phyloP scores from a whole-genome alignment of 2,888 invertebrate genomes.

The Melieria picta region DNA sequence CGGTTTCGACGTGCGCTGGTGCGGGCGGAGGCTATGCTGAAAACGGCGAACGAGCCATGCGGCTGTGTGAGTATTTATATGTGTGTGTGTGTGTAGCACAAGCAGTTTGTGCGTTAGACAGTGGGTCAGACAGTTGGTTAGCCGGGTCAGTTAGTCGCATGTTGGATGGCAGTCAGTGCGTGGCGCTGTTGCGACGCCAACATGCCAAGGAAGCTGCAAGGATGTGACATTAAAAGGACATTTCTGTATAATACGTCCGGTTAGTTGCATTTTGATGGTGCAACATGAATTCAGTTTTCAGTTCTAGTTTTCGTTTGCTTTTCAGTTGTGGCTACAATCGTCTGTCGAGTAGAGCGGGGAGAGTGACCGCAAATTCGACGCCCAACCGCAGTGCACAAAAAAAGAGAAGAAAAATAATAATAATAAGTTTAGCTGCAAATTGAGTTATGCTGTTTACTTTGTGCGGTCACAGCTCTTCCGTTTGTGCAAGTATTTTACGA shows the following conservation, averaged over 20 bases:
- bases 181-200: neutral
- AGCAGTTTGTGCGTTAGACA: no score
- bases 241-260: slow-evolving; percentile 31
- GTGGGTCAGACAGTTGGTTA: slow-evolving; percentile 1
- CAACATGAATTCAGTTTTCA: neutral
- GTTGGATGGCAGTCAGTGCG: neutral
- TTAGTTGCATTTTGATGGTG: slow-evolving; percentile 3
- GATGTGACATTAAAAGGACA: slow-evolving; percentile 31
- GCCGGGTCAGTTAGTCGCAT: neutral
- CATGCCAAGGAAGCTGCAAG: slow-evolving; percentile 23
- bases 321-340: no score
- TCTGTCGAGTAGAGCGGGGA: no score
- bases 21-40: neutral
- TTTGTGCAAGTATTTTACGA: no score
- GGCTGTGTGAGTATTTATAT: neutral
- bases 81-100: neutral
- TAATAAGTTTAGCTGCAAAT: slow-evolving; percentile 28
- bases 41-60: neutral
- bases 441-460: slow-evolving; percentile 30
- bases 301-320: no score
- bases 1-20: no score
- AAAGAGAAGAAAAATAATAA: no score
- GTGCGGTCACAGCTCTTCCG: no score
- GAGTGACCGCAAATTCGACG: no score
- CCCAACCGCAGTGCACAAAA: no score